Percentiles rank a stretch among this genome's conserved stretches.
Evolutionary conservation across 1,140 invertebrate genomes (phyloP).

Genomic region (Oscheius sp.): DNA sequence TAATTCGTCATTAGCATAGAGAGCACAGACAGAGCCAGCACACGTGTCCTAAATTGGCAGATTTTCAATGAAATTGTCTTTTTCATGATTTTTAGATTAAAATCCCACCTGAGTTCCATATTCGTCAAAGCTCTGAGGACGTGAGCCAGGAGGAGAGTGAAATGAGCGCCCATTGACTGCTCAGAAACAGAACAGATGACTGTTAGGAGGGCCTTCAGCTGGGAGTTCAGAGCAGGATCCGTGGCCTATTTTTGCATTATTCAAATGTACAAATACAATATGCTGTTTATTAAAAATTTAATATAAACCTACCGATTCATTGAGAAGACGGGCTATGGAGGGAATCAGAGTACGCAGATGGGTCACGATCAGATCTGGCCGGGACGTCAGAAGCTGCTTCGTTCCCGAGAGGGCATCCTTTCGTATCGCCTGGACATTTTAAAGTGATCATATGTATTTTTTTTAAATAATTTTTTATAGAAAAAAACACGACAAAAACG

Average conservation of each 20-base stretch:
- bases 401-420: slow-evolving; percentile 18
- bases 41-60: slow-evolving; percentile 18
- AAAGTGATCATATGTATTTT: not conserved
- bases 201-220: slow-evolving; percentile 10
- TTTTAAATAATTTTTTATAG: not conserved
- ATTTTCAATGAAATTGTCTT: slow-evolving; percentile 3
- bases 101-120: slow-evolving; percentile 12
- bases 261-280: not conserved
- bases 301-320: slow-evolving; percentile 13
- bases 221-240: slow-evolving; percentile 12
- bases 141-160: slow-evolving; percentile 33
- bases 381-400: slow-evolving; percentile 34
- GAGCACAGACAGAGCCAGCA: slow-evolving; percentile 19
- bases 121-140: slow-evolving; percentile 22
- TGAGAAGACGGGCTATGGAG: slow-evolving; percentile 26
- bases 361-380: slow-evolving; percentile 24
- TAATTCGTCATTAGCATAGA: slow-evolving; percentile 13
- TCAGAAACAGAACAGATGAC: slow-evolving; percentile 22
- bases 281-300: not conserved
- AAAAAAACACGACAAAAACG: not conserved
- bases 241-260: too few species aligned
- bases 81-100: not conserved
- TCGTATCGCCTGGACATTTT: slow-evolving; percentile 7
- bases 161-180: slow-evolving; percentile 24
- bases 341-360: slow-evolving; percentile 31